Base-by-base conservation (phyloP, 2,888 invertebrate genomes). In the Phragmatobia fuliginosa region DNA sequence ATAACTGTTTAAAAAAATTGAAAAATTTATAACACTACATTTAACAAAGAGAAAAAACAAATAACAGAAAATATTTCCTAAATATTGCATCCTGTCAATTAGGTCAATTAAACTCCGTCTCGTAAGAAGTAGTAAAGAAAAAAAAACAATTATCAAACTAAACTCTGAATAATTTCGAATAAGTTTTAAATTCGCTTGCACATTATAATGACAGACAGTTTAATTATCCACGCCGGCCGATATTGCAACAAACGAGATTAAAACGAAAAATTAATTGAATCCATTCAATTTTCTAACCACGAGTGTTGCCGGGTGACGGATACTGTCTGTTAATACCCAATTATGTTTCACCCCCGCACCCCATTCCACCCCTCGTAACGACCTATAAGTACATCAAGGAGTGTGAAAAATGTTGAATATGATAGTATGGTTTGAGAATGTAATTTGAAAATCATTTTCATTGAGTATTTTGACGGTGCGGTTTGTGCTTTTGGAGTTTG, bases 241-340 rank as follows among this genome's bases (percentile, higher is more conserved):
- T 82, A 83, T 80, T 82, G 84, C 83, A 85, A 82, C 85, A 83
- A 82, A 77, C 79, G 78, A 73, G 82, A 86, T 85, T 86, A 83
- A 89, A 90, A 86, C 84, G 88, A 87, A 89, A 91, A 90, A 90
- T 90, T 91, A 91, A 92, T 92, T 91, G 90, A 91, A 91, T 85
- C 85, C 87, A 87, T 88, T 89, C 87, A 87, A 89, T 88, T 90
- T 84, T 85, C 91, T 91, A 91, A 89, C 92, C 90, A 85, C 89
- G 80, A 86, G 76, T 80, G 80, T 76, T 73, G 81, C 79, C 79
- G 85, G 83, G 85, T 90, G 90, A 89, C 90, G 87, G 87, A 81
- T 86, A 86, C 85, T 90, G 88, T 91, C 91, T 89, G 91, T 89
- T 92, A 91, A 92, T 92, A 89, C 88, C 89, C 92, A 92, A 92